Evolutionary conservation across 2,797 vertebrate species (phyloP).

Genomic region (Myiotriccus ornatus): DNA sequence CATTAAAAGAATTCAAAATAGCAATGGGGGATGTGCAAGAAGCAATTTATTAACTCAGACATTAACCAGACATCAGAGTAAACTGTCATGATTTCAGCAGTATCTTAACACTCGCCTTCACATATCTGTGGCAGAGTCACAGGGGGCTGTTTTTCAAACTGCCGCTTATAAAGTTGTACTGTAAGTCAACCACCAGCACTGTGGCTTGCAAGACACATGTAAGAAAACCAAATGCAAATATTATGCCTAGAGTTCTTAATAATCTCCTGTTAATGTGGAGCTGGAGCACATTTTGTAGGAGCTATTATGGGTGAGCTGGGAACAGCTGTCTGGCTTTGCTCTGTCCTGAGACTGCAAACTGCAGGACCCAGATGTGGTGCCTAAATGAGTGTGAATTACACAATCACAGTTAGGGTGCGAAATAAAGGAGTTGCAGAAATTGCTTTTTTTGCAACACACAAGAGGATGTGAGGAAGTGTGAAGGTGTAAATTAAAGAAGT

Average conservation of each 20-base stretch:
- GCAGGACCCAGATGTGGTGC: background rate
- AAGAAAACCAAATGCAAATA: background rate
- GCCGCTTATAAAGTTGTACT: background rate
- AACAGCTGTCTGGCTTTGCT: background rate
- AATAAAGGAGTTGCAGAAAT: background rate
- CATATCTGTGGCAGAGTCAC: background rate
- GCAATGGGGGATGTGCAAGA: background rate
- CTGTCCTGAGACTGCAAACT: background rate
- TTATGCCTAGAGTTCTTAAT: background rate
- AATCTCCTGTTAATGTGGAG: background rate
- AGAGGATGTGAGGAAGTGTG: slow-evolving; percentile 5
- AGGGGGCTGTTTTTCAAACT: background rate
- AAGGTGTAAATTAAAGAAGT: slow-evolving; percentile 40
- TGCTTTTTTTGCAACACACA: slow-evolving; percentile 9
- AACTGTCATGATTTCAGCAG: background rate
- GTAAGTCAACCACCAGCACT: background rate
- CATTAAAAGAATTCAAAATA: background rate
- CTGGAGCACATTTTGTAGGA: background rate
- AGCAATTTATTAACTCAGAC: background rate
- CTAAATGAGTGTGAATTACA: background rate
- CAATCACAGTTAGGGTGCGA: background rate
- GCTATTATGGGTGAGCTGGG: background rate
- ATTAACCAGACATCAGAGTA: background rate
- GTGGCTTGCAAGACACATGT: background rate
- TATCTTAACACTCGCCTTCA: background rate